A percentile compares a stretch with the other conserved stretches of the same genome.
These are phyloP conservation scores for Cyphomyrus plagiostoma DNA, from an alignment of 2,113 vertebrate genomes.

Conservation along the genomic window DNA sequence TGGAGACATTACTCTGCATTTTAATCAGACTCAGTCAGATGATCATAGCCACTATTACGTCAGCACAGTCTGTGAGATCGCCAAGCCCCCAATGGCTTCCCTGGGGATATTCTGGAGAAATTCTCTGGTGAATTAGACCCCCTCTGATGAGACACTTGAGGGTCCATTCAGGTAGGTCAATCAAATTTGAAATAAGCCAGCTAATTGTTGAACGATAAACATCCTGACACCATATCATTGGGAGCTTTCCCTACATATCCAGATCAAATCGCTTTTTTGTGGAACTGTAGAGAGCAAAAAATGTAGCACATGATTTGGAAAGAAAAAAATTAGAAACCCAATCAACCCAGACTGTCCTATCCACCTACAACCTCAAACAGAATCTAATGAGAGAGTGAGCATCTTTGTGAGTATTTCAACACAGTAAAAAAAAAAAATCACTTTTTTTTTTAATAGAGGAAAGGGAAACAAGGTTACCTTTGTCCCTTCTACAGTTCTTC, in stretches of 20 bases:
- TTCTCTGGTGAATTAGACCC: neutral
- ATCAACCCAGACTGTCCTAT: neutral
- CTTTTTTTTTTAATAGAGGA: neutral
- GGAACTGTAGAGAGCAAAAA: neutral
- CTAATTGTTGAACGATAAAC: neutral
- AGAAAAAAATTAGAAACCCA: neutral
- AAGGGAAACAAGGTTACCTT: neutral
- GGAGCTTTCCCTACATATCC: neutral
- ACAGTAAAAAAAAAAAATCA: neutral
- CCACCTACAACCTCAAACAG: neutral
- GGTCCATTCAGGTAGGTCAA: neutral
- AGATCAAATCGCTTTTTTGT: neutral
- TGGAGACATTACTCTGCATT: neutral
- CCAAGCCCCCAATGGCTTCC: neutral
- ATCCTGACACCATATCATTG: neutral
- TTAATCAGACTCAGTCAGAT: neutral
- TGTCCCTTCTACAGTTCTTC: too few species aligned
- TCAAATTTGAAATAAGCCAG: neutral
- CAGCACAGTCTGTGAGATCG: neutral
- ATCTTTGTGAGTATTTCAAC: neutral
- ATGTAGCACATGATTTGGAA: neutral
- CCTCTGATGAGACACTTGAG: neutral
- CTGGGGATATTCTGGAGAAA: neutral
- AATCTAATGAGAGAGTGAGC: neutral
- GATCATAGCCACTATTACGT: neutral